A percentile compares a stretch with the other conserved stretches of the same genome.
These are phyloP conservation scores for Enteromius viviparus DNA, from an alignment of 2,797 vertebrate genomes.

Conservation along the genomic window DNA sequence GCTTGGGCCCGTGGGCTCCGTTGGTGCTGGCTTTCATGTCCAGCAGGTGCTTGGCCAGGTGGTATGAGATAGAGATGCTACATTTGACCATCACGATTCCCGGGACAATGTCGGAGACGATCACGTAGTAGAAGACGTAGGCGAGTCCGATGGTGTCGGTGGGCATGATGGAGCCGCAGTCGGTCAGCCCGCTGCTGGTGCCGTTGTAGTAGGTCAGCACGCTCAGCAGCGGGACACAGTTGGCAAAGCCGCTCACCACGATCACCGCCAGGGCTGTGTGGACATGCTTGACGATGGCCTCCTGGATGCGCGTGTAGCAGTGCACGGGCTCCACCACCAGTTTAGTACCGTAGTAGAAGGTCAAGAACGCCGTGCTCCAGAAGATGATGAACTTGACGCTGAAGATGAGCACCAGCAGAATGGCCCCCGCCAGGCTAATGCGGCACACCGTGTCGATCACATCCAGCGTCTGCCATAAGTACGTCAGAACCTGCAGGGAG, in stretches of 20 bases:
- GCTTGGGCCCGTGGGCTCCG: conserved; percentile 71
- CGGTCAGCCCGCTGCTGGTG: fast-evolving
- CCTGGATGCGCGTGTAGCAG: conserved; percentile 74
- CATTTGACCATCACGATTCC: conserved; percentile 76
- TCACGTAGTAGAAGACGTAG: conserved; percentile 69
- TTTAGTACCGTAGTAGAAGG: conserved; percentile 81
- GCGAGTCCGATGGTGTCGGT: not conserved
- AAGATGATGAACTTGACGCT: conserved; percentile 77
- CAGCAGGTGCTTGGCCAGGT: conserved; percentile 74
- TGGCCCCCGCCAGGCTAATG: conserved; percentile 35
- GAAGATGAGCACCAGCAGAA: conserved; percentile 66
- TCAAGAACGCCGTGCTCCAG: conserved; percentile 78
- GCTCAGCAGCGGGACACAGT: conserved; percentile 68
- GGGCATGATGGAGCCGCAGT: conserved; percentile 69
- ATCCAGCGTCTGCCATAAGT: conserved; percentile 76
- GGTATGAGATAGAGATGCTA: conserved; percentile 78
- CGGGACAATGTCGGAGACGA: conserved; percentile 73
- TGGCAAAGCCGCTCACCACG: conserved; percentile 65
- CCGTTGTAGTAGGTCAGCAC: conserved; percentile 59
- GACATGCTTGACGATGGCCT: conserved; percentile 72
- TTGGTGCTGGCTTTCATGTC: conserved; percentile 78
- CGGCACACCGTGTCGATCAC: conserved; percentile 68
- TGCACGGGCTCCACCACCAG: conserved; percentile 75
- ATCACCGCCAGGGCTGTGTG: conserved; percentile 66
- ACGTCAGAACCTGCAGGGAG: conserved; percentile 71